Evolutionary conservation across 2,888 invertebrate genomes (phyloP).

Genomic region (Stenodera caucasica): DNA sequence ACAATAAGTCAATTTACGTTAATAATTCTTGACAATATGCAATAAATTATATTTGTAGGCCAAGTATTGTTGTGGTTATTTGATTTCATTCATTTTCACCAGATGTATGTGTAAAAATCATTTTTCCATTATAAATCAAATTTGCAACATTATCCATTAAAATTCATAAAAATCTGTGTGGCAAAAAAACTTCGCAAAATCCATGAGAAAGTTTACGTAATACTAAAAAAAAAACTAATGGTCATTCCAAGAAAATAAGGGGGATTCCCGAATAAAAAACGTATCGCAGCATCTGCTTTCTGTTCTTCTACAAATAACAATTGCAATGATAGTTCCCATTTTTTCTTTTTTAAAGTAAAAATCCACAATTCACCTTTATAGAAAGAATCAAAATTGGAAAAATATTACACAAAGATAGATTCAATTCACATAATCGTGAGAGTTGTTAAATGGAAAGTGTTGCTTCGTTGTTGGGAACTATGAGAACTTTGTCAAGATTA

Average conservation of each 20-base stretch:
- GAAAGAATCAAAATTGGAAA: background rate
- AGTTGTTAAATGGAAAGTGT: conserved; percentile 36
- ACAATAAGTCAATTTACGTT: conserved; percentile 4
- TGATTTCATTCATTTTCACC: background rate
- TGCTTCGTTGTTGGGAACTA: conserved; percentile 26
- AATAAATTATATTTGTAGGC: conserved; percentile 5
- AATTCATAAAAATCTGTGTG: too few relatives aligned
- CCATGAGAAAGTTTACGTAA: background rate
- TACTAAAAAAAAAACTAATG: background rate
- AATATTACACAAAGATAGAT: background rate
- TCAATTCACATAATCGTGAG: conserved; percentile 35
- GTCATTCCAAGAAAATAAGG: background rate
- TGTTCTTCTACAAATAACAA: conserved; percentile 17
- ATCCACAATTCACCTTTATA: conserved; percentile 36
- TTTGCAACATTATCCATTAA: conserved; percentile 6
- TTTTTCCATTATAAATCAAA: background rate
- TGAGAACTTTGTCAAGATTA: conserved; percentile 27
- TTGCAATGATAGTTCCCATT: conserved; percentile 39
- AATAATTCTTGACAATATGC: conserved; percentile 3
- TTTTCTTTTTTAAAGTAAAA: conserved; percentile 35
- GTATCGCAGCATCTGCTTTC: background rate
- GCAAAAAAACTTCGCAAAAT: background rate
- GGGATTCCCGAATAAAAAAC: background rate
- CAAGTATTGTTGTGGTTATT: conserved; percentile 8
- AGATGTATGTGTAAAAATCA: background rate